Conservation (phyloP, 2,888 invertebrate species). For the Hydropsyche betteni region DNA sequence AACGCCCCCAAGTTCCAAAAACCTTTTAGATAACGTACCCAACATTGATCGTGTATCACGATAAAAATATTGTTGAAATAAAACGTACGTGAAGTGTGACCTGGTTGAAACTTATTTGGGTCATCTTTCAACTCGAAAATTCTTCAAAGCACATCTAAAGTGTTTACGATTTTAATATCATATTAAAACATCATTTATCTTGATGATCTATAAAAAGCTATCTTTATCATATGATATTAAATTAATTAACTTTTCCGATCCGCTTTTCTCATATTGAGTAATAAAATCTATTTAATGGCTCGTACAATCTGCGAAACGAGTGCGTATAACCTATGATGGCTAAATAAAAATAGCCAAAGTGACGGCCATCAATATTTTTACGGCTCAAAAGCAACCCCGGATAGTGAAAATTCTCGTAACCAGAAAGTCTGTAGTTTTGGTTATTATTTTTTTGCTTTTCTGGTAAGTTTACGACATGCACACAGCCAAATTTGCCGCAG, state of each 20-base stretch:
- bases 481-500: no score
- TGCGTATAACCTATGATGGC: neutral
- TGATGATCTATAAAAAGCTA: neutral
- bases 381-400: neutral
- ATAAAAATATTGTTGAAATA: no score
- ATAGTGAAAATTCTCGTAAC: neutral
- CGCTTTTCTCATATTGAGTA: neutral
- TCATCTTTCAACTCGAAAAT: no score
- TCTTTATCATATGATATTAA: neutral
- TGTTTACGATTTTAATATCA: no score
- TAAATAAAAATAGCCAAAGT: neutral
- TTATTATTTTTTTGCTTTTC: no score
- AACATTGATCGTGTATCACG: neutral
- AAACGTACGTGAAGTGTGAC: no score
- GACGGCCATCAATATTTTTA: neutral
- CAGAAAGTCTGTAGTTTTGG: no score
- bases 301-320: neutral
- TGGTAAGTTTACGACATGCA: no score
- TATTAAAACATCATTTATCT: no score
- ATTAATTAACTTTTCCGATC: no score
- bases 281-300: conserved; percentile 6
- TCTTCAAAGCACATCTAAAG: no score
- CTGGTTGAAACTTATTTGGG: no score
- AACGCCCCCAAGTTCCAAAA: neutral
- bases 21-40: neutral